These are phyloP conservation scores for Archaeoteleia sp. DNA, from an alignment of 2,888 invertebrate genomes.

Conservation along the genomic window DNA sequence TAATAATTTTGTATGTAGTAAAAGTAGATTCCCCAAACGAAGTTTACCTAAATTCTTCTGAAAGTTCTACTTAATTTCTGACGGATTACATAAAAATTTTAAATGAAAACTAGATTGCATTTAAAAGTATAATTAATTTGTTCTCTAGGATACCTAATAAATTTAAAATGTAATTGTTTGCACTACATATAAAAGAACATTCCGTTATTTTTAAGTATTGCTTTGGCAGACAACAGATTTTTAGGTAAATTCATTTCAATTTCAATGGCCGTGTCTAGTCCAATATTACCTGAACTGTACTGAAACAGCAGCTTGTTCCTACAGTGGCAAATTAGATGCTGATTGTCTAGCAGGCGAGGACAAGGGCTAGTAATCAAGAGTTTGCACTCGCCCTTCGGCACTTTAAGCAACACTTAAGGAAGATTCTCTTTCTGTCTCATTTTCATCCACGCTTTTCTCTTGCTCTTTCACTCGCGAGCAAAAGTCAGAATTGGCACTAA, in stretches of 20 bases:
- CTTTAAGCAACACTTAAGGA: slow-evolving; percentile 53
- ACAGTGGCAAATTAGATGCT: slow-evolving; percentile 26
- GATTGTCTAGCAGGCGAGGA: slow-evolving; percentile 23
- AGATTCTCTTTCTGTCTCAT: slow-evolving; percentile 33
- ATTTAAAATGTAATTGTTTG: no score
- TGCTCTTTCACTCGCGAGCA: slow-evolving; percentile 50
- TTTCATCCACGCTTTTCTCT: slow-evolving; percentile 25
- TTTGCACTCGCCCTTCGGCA: slow-evolving; percentile 55
- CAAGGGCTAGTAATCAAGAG: slow-evolving; percentile 63
- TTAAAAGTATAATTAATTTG: no score
- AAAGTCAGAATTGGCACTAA: slow-evolving; percentile 67
- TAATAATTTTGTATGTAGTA: no score
- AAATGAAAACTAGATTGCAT: no score
- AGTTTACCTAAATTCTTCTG: no score
- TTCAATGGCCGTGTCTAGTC: not conserved
- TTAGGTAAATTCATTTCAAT: not conserved
- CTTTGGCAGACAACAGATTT: no score
- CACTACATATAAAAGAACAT: no score
- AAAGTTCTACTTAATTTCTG: no score
- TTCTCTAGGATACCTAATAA: no score
- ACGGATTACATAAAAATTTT: no score
- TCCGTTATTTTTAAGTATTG: no score
- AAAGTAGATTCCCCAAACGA: no score
- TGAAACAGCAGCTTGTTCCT: slow-evolving; percentile 9
- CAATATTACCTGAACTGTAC: not conserved